phyloP scores from a whole-genome alignment of 35 echinoderm and acorn worm genomes.

The Strongylocentrotus purpuratus region DNA sequence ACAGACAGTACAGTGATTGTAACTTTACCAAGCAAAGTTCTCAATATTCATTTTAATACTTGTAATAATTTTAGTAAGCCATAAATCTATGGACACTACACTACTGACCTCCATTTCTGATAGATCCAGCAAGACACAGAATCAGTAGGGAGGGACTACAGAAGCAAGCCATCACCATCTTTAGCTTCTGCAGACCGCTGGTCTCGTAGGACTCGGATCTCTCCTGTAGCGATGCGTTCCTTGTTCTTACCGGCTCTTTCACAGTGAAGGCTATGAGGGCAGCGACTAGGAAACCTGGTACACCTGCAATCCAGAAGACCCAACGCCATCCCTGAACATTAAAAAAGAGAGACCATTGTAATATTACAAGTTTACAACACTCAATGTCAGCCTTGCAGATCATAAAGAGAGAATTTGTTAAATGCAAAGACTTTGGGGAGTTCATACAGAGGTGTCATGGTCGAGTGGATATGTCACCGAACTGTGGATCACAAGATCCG shows the following conservation, averaged over 20 bases:
- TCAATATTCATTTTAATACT: no score
- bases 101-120: constrained; percentile 83
- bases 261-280: constrained; percentile 67
- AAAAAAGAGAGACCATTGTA: background rate
- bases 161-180: constrained; percentile 53
- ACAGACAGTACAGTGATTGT: no score
- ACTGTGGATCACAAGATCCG: no score
- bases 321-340: constrained; percentile 77
- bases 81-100: no score
- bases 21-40: no score
- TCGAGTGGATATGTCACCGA: no score
- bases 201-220: constrained; percentile 30
- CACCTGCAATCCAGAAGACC: constrained; percentile 72
- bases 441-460: no score
- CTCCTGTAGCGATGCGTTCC: constrained; percentile 33
- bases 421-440: no score
- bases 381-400: background rate
- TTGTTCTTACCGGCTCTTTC: constrained; percentile 62
- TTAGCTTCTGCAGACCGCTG: constrained; percentile 48
- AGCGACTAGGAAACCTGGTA: constrained; percentile 68
- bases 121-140: constrained; percentile 83
- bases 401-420: no score
- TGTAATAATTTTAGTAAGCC: no score
- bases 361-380: background rate
- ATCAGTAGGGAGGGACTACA: constrained; percentile 66